These are phyloP conservation scores for Ophioninae sp. DNA, from an alignment of 2,888 invertebrate genomes.

Conservation along the genomic window DNA sequence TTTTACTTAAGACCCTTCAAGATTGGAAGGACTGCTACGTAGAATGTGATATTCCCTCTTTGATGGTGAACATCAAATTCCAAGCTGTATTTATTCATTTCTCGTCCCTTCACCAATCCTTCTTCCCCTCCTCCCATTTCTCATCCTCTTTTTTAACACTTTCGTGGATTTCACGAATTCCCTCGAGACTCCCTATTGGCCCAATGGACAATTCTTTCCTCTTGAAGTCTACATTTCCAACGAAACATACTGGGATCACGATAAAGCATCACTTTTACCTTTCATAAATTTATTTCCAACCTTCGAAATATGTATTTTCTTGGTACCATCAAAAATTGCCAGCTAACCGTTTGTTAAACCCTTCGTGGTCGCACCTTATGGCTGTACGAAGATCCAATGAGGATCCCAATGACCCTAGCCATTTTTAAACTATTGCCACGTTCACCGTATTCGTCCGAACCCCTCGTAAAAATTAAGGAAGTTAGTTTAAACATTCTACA, in stretches of 20 bases:
- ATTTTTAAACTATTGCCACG: too few species aligned
- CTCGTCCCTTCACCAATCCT: too few species aligned
- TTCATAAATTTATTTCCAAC: constrained; percentile 52
- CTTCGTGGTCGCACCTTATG: constrained; percentile 24
- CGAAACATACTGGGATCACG: constrained; percentile 30
- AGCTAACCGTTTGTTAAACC: constrained; percentile 8
- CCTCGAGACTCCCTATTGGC: constrained; percentile 44
- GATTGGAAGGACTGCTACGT: constrained; percentile 29
- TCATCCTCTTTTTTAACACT: constrained; percentile 36
- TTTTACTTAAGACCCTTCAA: constrained; percentile 53
- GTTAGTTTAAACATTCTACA: too few species aligned
- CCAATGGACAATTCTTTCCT: not conserved
- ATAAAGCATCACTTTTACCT: constrained; percentile 44
- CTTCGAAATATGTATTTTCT: constrained; percentile 27
- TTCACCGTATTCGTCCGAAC: too few species aligned
- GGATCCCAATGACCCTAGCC: too few species aligned
- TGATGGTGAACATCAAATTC: constrained; percentile 49
- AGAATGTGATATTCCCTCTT: constrained; percentile 29
- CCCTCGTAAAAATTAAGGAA: too few species aligned
- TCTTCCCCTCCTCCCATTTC: constrained; percentile 1
- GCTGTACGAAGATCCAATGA: too few species aligned
- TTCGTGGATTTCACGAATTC: constrained; percentile 45
- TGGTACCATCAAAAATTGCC: constrained; percentile 19
- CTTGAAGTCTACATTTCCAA: constrained; percentile 28
- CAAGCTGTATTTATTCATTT: constrained; percentile 49